Conservation (phyloP, 2,797 vertebrate species). For the Centropyge bicolor region DNA sequence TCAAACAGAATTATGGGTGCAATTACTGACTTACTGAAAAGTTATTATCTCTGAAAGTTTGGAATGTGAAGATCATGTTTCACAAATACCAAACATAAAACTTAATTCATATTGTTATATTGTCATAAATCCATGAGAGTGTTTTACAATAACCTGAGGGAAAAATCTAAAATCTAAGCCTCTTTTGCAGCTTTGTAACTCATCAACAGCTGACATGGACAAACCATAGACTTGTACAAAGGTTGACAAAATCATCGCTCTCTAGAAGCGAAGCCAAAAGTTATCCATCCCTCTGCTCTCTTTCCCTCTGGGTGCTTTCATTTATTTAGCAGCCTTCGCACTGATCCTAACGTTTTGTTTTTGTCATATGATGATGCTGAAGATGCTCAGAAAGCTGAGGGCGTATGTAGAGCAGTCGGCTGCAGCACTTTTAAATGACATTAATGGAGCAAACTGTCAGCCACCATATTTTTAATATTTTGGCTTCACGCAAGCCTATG, state of each 20-base stretch:
- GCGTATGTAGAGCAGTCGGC: not conserved
- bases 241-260: not conserved
- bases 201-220: constrained; percentile 2
- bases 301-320: constrained; percentile 13
- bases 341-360: not conserved
- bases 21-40: not conserved
- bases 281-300: not conserved
- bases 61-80: not conserved
- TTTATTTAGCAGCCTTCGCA: not conserved
- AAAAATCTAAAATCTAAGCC: not conserved
- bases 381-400: constrained; percentile 2
- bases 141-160: not conserved
- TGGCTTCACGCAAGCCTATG: not conserved
- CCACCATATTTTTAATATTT: not conserved
- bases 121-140: not conserved
- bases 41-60: not conserved
- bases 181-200: constrained; percentile 2
- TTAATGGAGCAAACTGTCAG: not conserved
- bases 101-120: not conserved
- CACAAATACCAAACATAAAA: not conserved
- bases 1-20: not conserved
- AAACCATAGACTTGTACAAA: not conserved
- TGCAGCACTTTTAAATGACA: constrained; percentile 2
- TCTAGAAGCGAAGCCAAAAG: not conserved
- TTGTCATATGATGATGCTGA: constrained; percentile 1